These are phyloP conservation scores for Bos taurus DNA, from an alignment of 2,113 vertebrate species.

Conservation along the genomic window DNA sequence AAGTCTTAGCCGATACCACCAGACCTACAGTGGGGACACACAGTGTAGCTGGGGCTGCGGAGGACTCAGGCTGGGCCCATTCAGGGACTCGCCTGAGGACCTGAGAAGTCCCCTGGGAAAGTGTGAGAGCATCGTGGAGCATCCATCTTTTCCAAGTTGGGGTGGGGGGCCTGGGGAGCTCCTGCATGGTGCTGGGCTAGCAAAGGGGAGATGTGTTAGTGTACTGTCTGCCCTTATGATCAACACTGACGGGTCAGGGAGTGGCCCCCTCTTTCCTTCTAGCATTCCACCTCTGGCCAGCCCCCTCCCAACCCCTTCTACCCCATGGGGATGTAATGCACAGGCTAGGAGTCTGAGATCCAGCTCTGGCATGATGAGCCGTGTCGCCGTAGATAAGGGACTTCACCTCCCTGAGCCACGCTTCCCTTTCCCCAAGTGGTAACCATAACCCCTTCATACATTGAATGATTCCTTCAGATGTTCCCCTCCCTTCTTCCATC, in stretches of 20 bases:
- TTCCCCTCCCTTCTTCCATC: not conserved
- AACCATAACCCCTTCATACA: too few relatives aligned
- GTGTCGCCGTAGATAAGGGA: not conserved
- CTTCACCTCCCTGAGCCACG: not conserved
- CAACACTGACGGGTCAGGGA: rapidly evolving
- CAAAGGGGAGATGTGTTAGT: not conserved
- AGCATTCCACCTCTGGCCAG: too few relatives aligned
- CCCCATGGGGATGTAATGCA: not conserved
- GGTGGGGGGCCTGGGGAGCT: not conserved
- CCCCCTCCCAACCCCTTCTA: rapidly evolving
- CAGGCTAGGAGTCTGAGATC: not conserved
- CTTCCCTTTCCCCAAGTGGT: not conserved
- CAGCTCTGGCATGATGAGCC: not conserved
- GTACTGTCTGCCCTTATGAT: not conserved
- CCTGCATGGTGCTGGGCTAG: not conserved
- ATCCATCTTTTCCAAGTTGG: not conserved
- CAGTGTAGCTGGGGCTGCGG: not conserved
- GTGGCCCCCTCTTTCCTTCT: rapidly evolving
- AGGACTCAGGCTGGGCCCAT: not conserved
- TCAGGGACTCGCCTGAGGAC: rapidly evolving
- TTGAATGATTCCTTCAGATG: not conserved
- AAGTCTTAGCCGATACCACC: not conserved
- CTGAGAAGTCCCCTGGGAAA: not conserved
- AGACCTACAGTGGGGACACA: not conserved
- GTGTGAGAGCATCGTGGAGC: rapidly evolving